These are phyloP conservation scores for Mamestra configurata DNA, from an alignment of 1,140 invertebrate species.

Conservation along the genomic window DNA sequence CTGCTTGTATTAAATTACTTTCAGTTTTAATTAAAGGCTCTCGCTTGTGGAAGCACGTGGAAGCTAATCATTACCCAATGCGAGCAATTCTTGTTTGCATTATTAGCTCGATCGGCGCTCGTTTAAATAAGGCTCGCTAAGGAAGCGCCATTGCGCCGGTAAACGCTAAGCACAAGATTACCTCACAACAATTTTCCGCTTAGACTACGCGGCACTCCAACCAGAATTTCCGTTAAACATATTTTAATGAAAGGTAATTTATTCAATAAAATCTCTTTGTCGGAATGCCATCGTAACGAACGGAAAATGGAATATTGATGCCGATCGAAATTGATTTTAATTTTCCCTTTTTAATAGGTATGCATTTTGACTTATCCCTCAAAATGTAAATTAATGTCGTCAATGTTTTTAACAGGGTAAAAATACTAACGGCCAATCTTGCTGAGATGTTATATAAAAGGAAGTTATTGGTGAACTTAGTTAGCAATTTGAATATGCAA, in stretches of 20 bases:
- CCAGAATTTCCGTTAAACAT: slow-evolving; percentile 69
- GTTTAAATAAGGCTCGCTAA: neutral
- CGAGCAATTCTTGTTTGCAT: slow-evolving; percentile 41
- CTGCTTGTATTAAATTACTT: neutral
- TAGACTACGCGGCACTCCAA: slow-evolving; percentile 33
- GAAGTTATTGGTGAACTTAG: slow-evolving; percentile 32
- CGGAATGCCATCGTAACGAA: slow-evolving; percentile 74
- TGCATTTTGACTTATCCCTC: slow-evolving; percentile 65
- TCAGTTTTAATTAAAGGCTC: slow-evolving; percentile 17
- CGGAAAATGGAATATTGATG: slow-evolving; percentile 81
- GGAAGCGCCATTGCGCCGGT: neutral
- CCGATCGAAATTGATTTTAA: slow-evolving; percentile 76
- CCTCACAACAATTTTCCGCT: slow-evolving; percentile 40
- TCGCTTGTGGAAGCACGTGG: neutral
- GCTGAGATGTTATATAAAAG: slow-evolving; percentile 12
- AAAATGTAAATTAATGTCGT: slow-evolving; percentile 42
- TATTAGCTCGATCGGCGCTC: slow-evolving; percentile 30
- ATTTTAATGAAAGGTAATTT: slow-evolving; percentile 78
- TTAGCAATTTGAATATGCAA: slow-evolving; percentile 47
- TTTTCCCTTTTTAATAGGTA: slow-evolving; percentile 69
- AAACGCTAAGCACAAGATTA: slow-evolving; percentile 38
- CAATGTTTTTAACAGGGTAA: neutral
- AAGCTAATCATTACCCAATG: slow-evolving; percentile 23
- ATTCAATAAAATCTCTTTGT: slow-evolving; percentile 81
- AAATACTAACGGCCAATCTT: neutral